Evolutionary conservation across 2,797 vertebrate genomes (phyloP).

Genomic region (Brotula barbata): DNA sequence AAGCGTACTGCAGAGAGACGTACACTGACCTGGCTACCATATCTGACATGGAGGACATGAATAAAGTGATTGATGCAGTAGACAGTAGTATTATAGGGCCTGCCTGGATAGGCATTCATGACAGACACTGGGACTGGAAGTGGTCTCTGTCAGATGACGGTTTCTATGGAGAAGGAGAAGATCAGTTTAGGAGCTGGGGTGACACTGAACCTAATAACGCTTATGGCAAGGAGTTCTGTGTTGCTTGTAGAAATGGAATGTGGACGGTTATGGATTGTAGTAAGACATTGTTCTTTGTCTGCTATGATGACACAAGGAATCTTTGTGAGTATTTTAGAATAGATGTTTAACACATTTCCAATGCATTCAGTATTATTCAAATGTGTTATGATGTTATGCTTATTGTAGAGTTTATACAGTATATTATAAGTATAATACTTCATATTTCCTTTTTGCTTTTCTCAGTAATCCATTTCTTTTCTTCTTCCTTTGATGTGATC

Average conservation of each 20-base stretch:
- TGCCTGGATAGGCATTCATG: constrained; percentile 23
- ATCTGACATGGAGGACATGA: neutral
- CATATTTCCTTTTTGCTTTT: too few relatives aligned
- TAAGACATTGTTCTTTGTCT: neutral
- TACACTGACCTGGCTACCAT: constrained; percentile 18
- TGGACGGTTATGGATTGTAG: fast-evolving
- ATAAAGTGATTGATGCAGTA: neutral
- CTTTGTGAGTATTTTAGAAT: neutral
- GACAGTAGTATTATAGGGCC: neutral
- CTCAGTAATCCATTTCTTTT: too few relatives aligned
- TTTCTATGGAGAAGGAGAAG: fast-evolving
- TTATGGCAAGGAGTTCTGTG: fast-evolving
- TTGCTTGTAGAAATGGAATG: fast-evolving
- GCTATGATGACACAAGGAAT: neutral
- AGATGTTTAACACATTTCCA: too few relatives aligned
- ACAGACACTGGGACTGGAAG: fast-evolving
- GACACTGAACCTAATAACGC: fast-evolving
- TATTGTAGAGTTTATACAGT: too few relatives aligned
- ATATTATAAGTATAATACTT: too few relatives aligned
- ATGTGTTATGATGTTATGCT: too few relatives aligned
- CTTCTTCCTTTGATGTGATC: too few relatives aligned
- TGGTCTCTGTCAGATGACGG: neutral
- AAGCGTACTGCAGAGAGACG: neutral
- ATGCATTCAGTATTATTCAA: too few relatives aligned
- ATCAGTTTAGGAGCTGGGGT: fast-evolving